Base-by-base conservation (phyloP, 2,888 invertebrate genomes). In the Tiliacea citrago region DNA sequence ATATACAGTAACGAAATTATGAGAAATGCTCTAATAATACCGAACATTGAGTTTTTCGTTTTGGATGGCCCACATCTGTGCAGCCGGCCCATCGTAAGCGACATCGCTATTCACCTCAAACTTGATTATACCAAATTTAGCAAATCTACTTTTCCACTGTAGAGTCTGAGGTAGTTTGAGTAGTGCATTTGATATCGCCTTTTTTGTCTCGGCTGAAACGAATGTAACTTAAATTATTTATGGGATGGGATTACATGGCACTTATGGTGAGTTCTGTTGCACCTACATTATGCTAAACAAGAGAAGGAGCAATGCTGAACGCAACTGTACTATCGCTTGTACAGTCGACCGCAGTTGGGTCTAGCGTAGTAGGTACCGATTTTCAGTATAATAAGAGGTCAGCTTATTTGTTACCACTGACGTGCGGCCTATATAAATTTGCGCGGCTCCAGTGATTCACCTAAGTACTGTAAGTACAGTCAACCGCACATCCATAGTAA, bases 1-100 rank as follows among this genome's bases (percentile, higher is more conserved):
- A 96, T 93, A 87, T 96, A 96, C 47, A 95, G 45, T 76, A 96
- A 89, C 73, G 95, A 93, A 69, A 94, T 85, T 55, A 94, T 83
- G 29, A 96, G 90, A 49, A 92, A 85, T 68, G 94, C 79, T 88
- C 97, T 96, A 97, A 95, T 97, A 97, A 96, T 97, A 97, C 89
- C 96, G 92, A 92, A 97, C 88, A 90, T 95, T 96, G 94, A 97
- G 94, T 91, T 95, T 95, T 89, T 95, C 95, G 85, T 92, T 93
- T 89, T 95, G 93, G 93, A 93, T 92, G 93, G 95, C 90, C 93
- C 96, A 94, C 95, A 95, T 90, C 91, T 96, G 96, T 94, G 96
- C 95, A 95, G 94, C 90, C 92, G 94, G 90, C 94, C 95, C 94
- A 92, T 96, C 90, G 88, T 97, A 97, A 89, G 93, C 91, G 91